Base-by-base conservation (phyloP, 2,888 invertebrate species). In the Xylocampa areola region DNA sequence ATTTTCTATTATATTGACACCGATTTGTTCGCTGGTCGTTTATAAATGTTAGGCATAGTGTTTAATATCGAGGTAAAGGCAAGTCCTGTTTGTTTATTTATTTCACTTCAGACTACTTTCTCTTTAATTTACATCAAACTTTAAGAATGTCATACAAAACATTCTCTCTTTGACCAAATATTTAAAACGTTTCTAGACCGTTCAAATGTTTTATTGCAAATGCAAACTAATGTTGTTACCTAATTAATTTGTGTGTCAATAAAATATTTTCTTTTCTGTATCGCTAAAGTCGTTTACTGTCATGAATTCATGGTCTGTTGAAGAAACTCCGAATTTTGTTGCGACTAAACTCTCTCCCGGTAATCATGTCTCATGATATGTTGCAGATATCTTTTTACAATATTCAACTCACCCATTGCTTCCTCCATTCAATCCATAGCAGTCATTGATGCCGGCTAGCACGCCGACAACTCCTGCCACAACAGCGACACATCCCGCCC, bases 401-500 rank as follows among this genome's bases (percentile, higher is more conserved):
- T 10, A 8, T 7, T 7, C 6, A 27, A 79, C 90, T 82, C 57
- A 93, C 92, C 90, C 84, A 36, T 80, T 84, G 36, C 80, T 74
- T 10, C 77, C 82, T 29, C 76, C 82, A 48, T 90, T 86, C 6
- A 93, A 74, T 59, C 93, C 93, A 52, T 94, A 95, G 81, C 95
- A 95, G 72, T 94, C 94, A 68, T 94, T 94, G 70, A 95, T 94
- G 40, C 95, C 94, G 63, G 96, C 95, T 6, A 96, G 88, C 43
- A 96, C 94, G 3, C 96, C 96, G 4, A 95, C 89, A 0, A 92
- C 91, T 1, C 96, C 96, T 0, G 96, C 94, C 4, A 95, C 94
- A 11, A 96, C 94, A 7, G 96, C 95, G 32, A 95, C 89, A 61
- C 95, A 94, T 14, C 96, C 96, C 37, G 96, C 95, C 96, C 96